Base-by-base conservation (phyloP, 2,888 invertebrate genomes). In the Tuberolachnus salignus region DNA sequence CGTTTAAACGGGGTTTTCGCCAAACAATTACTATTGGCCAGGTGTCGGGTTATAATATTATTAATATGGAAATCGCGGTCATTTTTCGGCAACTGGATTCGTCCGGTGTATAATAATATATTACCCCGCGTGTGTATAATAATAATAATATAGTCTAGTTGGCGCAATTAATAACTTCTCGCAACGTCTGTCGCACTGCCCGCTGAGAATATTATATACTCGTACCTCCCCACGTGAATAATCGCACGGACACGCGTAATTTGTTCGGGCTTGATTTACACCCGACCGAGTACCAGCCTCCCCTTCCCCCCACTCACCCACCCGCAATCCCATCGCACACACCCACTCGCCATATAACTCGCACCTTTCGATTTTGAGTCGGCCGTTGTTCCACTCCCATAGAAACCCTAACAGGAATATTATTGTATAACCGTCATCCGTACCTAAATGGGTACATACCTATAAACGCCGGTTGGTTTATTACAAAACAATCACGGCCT, bases 131-230 rank as follows among this genome's bases (percentile, higher is more conserved):
- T 49, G 49, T 16, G 23, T 21, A 9, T 23, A 16, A 26, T 49
- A 23, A 53, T 34, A 26, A 51, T 67, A 26, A 26, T 59, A 63
- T 61, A n/a, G 46, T 23, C 26, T n/a, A 49, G 51, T n/a, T 6
- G 53, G 13, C 21, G 73, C 63, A 53, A 73, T 73, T 73, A n/a
- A n/a, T 34, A 53, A 73, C 63, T 70, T 70, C 51, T 64, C 26
- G 53, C 44, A 19, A 44, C 53, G 46, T 66, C 55, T 66, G 74
- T 53, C 53, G 44, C 53, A 13, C 42, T 63, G 63, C 74, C 66
- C 46, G 74, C 74, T 55, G 74, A 75, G 74, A 75, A 75, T 75
- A 44, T 46, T 26, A 26, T 46, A 66, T 53, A 21, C 34, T 34
- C 34, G 34, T 51, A 55, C 9, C 10, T 55, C 19, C 42, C 4